A percentile compares a stretch with the other conserved stretches of the same genome.
phyloP scores from a whole-genome alignment of 2,797 vertebrate genomes.

The Sternarchorhynchus goeldii region DNA sequence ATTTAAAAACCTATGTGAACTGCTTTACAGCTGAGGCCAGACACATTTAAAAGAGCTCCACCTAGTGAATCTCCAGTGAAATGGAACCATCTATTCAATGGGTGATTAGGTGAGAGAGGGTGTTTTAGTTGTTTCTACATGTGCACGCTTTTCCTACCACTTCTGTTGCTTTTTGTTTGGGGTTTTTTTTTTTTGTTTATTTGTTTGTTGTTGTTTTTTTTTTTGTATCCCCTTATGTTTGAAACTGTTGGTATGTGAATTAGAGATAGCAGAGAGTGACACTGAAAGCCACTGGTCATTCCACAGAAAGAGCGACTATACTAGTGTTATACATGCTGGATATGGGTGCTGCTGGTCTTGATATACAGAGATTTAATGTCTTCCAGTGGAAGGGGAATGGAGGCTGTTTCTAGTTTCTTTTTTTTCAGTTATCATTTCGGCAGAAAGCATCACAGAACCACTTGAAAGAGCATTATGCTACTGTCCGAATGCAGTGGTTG shows the following conservation, averaged over 20 bases:
- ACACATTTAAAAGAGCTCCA: constrained; percentile 41
- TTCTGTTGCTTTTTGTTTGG: constrained; percentile 26
- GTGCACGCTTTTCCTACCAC: constrained; percentile 52
- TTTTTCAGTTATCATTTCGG: constrained; percentile 59
- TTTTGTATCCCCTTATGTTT: constrained; percentile 13
- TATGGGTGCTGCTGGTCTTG: constrained; percentile 32
- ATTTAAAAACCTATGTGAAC: not conserved
- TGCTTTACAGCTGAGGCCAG: constrained; percentile 17
- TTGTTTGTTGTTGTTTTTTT: constrained; percentile 1
- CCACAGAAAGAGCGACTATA: constrained; percentile 50
- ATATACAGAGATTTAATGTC: constrained; percentile 65
- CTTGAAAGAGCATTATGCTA: constrained; percentile 20
- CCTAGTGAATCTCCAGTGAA: constrained; percentile 52
- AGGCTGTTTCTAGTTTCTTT: constrained; percentile 64
- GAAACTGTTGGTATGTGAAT: constrained; percentile 27
- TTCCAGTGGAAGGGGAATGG: constrained; percentile 80
- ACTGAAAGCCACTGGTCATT: constrained; percentile 59
- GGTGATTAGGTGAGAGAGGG: constrained; percentile 11
- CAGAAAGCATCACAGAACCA: constrained; percentile 41
- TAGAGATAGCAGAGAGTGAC: constrained; percentile 40
- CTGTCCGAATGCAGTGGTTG: constrained; percentile 10
- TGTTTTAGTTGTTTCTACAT: constrained; percentile 39
- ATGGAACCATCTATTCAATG: constrained; percentile 29
- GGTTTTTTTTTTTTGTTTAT: constrained; percentile 10
- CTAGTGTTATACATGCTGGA: constrained; percentile 39